Percentiles rank a stretch among this genome's conserved stretches.
These are phyloP conservation scores for Prolemur simus DNA, from an alignment of 2,113 vertebrate genomes.

Conservation along the genomic window DNA sequence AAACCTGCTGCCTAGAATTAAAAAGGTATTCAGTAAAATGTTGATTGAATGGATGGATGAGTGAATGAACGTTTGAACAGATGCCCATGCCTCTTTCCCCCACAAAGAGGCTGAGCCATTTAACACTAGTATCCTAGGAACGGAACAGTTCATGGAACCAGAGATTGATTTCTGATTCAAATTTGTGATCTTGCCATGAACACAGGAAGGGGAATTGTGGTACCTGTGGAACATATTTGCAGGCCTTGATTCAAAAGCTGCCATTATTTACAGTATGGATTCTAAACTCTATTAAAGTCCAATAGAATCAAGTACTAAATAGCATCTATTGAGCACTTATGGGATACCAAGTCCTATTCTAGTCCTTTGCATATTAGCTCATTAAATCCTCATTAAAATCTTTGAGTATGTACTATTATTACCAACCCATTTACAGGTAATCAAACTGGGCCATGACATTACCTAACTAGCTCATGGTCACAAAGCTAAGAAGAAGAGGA, in stretches of 20 bases:
- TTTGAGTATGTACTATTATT: background rate
- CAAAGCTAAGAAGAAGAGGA: background rate
- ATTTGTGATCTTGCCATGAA: background rate
- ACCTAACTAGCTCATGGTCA: background rate
- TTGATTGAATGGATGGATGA: background rate
- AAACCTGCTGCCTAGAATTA: slow-evolving; percentile 15
- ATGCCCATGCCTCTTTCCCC: background rate
- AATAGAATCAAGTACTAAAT: background rate
- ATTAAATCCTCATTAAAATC: background rate
- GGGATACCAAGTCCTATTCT: background rate
- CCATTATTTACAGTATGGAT: background rate
- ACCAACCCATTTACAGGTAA: background rate
- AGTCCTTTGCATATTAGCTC: background rate
- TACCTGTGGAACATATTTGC: background rate
- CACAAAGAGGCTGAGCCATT: background rate
- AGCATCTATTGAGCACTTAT: background rate
- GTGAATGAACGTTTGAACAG: background rate
- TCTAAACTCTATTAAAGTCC: background rate
- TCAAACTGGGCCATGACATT: background rate
- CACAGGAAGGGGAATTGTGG: background rate
- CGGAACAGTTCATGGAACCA: background rate
- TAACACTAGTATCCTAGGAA: background rate
- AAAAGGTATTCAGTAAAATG: slow-evolving; percentile 15
- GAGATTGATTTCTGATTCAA: background rate
- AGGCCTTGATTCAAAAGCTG: slow-evolving; percentile 26